Evolutionary conservation across 1,140 invertebrate genomes (phyloP), one percentile per base, ranked within the genome.

Genomic region (Oryctes rhinoceros): DNA sequence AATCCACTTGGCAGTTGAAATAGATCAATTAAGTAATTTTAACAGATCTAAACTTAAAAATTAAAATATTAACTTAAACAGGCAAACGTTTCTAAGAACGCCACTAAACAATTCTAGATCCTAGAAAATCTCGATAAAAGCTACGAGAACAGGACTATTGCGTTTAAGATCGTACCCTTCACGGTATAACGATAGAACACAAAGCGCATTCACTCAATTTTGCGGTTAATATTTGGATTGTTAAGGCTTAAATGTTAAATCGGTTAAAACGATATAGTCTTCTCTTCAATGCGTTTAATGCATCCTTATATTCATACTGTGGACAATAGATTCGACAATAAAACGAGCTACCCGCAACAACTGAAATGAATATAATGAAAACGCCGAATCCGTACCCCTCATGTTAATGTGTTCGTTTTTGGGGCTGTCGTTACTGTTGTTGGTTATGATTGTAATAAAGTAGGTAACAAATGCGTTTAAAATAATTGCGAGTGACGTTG

Each of bases 181-280:
- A 59, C 3, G 3, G 4, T 6, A 59, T 7, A 59, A 59, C 53
- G 53, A 71, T 3, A 71, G 35, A 71, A 71, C 4, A 24, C 20
- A 24, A 20, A 24, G 6, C 65, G 35, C 65, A 71, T 71, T 71
- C 65, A 71, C 20, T 71, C 65, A 71, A 71, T 71, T 71, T 71
- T 71, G 65, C 65, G 65, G 65, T 71, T 71, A 71, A 71, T 71
- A 71, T 71, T 71, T 24, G 65, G 35, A 71, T 71, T 71, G 65
- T 71, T 71, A 71, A 71, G 65, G 65, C 24, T 24, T 71, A 71
- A 71, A 71, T 71, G 65, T 71, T 71, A 71, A 71, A 71, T 71
- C 65, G 65, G 65, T 71, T 71, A 71, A 71, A 71, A 71, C 65
- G 65, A 71, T 71, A 71, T 71, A 71, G 7, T 13, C 65, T 30